phyloP scores from a whole-genome alignment of 1,140 invertebrate species.

The Magallana ariakensis region DNA sequence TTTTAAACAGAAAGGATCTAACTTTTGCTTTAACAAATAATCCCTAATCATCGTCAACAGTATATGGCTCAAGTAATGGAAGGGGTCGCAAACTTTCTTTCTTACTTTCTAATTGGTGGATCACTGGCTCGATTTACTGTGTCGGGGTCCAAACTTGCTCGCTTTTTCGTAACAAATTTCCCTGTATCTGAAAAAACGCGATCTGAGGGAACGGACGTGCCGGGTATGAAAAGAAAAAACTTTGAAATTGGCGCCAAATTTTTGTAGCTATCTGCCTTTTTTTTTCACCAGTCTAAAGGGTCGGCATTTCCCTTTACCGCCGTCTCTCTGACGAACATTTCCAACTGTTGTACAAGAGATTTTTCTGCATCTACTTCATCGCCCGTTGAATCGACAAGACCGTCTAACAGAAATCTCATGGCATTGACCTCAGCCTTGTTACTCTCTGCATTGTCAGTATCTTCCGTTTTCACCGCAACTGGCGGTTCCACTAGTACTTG shows the following conservation, averaged over 20 bases:
- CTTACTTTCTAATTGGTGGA: too few relatives aligned
- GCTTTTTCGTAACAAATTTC: conserved; percentile 3
- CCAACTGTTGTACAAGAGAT: background rate
- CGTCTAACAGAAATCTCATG: conserved; percentile 19
- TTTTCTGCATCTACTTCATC: background rate
- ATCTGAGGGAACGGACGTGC: background rate
- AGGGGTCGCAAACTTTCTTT: too few relatives aligned
- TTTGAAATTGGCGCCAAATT: background rate
- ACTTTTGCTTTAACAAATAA: too few relatives aligned
- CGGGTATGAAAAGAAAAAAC: background rate
- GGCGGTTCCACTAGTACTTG: background rate
- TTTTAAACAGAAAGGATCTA: too few relatives aligned
- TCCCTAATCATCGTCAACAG: too few relatives aligned
- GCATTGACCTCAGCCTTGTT: background rate
- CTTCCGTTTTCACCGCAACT: background rate
- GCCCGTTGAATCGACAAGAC: background rate
- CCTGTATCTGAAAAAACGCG: conserved; percentile 20
- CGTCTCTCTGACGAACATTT: background rate
- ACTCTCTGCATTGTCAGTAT: background rate
- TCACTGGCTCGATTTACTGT: conserved; percentile 33
- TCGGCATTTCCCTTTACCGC: background rate
- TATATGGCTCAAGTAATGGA: too few relatives aligned
- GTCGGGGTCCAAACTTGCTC: conserved; percentile 7
- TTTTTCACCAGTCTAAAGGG: background rate
- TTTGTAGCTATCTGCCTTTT: background rate